Base-by-base conservation (phyloP, 1,140 invertebrate species). In the Drosophila obscura region DNA sequence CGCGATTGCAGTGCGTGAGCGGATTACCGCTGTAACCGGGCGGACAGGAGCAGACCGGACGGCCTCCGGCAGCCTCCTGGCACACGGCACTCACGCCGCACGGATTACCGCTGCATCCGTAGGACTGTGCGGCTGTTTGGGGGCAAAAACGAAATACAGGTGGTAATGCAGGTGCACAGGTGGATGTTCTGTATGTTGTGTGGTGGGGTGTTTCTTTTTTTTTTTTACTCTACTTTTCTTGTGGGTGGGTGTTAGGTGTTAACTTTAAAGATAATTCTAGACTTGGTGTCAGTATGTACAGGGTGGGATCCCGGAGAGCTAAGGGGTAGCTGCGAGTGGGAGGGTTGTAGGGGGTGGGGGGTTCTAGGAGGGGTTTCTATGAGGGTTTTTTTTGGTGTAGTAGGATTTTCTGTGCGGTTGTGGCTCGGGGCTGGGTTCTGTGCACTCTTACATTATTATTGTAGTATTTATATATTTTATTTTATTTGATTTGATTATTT, bases 11-110 rank as follows among this genome's bases (percentile, higher is more conserved):
- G 59, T 93, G 93, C 3, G 92, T 93, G 51, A 95, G 91, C 8
- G 96, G 95, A 92, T 96, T 95, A 46, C 96, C 96, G 48, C 94
- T 95, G 84, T 95, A 94, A 16, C 95, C 95, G 1, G 94, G 92
- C 69, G 94, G 92, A 84, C 96, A 96, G 50, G 94, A 94, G 91
- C 96, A 96, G 2, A 95, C 94, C 1, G 95, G 94, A 43, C 94
- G 91, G 15, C 92, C 93, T 49, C 93, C 94, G 63, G 93, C 92
- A 9, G 94, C 92, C 73, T 93, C 92, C 46, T 94, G 94, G 80
- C 94, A 95, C 59, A 94, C 93, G 4, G 94, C 94, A 43, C 94
- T 94, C 13, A 93, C 92, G 0, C 94, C 94, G 72, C 94, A 95
- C 0, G 94, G 90, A 84, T 66, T 92, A 2, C 90, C 87, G 41